phyloP scores from a whole-genome alignment of 2,113 vertebrate genomes.

The Oxyruncus cristatus region DNA sequence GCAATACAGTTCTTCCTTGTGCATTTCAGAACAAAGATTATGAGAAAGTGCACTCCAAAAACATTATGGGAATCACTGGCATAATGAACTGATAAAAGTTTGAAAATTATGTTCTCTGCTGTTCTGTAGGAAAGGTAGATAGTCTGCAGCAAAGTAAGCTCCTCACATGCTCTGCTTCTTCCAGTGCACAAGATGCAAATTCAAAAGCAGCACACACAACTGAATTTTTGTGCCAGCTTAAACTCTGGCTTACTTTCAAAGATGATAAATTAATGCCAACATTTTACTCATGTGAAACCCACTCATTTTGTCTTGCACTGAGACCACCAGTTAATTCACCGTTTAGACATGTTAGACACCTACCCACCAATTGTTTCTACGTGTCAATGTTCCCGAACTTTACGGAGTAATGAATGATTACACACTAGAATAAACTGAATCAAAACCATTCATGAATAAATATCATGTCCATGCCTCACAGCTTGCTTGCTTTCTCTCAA shows the following conservation, averaged over 20 bases:
- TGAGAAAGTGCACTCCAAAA: not conserved
- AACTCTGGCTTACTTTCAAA: not conserved
- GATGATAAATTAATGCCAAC: not conserved
- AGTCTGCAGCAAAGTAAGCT: not conserved
- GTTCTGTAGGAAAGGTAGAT: not conserved
- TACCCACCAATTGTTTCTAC: not conserved
- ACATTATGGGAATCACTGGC: not conserved
- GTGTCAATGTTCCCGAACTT: not conserved
- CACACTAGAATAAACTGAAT: not conserved
- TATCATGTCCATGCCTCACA: not conserved
- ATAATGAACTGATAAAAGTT: not conserved
- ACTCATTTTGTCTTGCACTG: not conserved
- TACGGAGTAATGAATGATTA: not conserved
- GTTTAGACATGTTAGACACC: not conserved
- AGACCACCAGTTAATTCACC: conserved; percentile 1
- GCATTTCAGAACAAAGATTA: not conserved
- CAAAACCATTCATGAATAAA: not conserved
- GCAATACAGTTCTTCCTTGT: not conserved
- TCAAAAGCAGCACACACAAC: not conserved
- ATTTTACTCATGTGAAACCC: not conserved
- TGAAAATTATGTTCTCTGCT: not conserved
- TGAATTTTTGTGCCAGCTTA: not conserved
- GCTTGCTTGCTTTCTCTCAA: not conserved
- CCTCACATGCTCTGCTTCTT: not conserved
- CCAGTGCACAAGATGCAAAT: not conserved